Percentiles rank a stretch among this genome's conserved stretches.
Evolutionary conservation across 2,113 vertebrate genomes (phyloP).

Genomic region (Serilophus lunatus): DNA sequence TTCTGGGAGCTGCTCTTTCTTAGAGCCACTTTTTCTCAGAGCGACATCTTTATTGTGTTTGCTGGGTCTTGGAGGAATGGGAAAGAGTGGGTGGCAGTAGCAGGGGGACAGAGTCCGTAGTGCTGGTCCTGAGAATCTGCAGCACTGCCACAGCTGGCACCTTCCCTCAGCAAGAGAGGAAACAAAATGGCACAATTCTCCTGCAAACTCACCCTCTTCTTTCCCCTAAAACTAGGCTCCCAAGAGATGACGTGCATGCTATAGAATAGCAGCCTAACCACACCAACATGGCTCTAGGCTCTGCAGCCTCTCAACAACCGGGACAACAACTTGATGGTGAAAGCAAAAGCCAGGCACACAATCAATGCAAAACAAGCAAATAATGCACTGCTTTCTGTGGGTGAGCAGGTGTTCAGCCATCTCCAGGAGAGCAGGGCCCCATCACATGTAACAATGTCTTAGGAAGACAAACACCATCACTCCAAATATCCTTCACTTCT

Average conservation of each 20-base stretch:
- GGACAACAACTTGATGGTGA: not conserved
- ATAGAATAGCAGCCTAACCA: not conserved
- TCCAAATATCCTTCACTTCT: not conserved
- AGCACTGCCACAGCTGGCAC: not conserved
- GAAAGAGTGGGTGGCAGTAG: not conserved
- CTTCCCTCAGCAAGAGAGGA: not conserved
- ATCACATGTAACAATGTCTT: not conserved
- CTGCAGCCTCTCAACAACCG: not conserved
- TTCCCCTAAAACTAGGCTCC: not conserved
- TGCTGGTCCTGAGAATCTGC: not conserved
- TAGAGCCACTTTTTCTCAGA: not conserved
- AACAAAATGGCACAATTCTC: not conserved
- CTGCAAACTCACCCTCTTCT: not conserved
- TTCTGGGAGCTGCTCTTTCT: not conserved
- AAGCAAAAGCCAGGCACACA: not conserved
- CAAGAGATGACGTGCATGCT: not conserved
- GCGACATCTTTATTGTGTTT: not conserved
- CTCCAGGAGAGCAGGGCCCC: too few species aligned
- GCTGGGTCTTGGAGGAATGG: not conserved
- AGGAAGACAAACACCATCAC: not conserved
- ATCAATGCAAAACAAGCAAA: not conserved
- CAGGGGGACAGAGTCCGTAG: not conserved
- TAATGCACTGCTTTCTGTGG: rapidly evolving
- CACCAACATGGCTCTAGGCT: not conserved
- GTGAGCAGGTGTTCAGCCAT: not conserved